Evolutionary conservation across 37 sponge, comb jelly and placozoan genomes (phyloP).

Genomic region (Tethya wilhelma): DNA sequence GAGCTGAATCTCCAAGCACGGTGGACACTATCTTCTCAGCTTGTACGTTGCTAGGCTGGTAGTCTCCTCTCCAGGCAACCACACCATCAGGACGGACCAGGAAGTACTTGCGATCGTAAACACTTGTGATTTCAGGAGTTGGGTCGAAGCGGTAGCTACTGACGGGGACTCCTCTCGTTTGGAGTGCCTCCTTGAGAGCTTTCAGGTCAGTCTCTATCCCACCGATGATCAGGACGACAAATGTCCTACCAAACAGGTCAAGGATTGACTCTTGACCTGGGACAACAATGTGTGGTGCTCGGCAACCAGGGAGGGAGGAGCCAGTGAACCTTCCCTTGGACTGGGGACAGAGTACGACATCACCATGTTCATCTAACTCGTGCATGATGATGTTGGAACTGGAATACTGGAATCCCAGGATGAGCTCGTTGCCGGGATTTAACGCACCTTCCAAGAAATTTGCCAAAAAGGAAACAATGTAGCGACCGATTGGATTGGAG

Average conservation of each 20-base stretch:
- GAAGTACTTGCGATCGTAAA: constrained; percentile 72
- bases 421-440: neutral
- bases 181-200: constrained; percentile 39
- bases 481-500: constrained; percentile 19
- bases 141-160: constrained; percentile 9
- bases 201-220: constrained; percentile 55
- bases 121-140: constrained; percentile 38
- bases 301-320: constrained; percentile 70
- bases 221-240: constrained; percentile 63
- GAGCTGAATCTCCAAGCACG: constrained; percentile 36
- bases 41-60: constrained; percentile 51
- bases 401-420: constrained; percentile 70
- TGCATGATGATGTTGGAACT: constrained; percentile 68
- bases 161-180: constrained; percentile 40
- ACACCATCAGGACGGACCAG: constrained; percentile 81
- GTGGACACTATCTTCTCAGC: constrained; percentile 36
- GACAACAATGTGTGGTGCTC: constrained; percentile 78
- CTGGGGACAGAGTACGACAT: neutral
- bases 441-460: neutral
- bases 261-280: constrained; percentile 47
- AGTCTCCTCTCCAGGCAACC: constrained; percentile 75
- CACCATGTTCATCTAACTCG: constrained; percentile 21
- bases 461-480: neutral
- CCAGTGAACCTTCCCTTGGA: constrained; percentile 23
- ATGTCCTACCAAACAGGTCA: constrained; percentile 70